Percentiles rank a stretch among this genome's conserved stretches.
Conservation (phyloP, 2,113 vertebrate genomes). For the Smithornis capensis region DNA sequence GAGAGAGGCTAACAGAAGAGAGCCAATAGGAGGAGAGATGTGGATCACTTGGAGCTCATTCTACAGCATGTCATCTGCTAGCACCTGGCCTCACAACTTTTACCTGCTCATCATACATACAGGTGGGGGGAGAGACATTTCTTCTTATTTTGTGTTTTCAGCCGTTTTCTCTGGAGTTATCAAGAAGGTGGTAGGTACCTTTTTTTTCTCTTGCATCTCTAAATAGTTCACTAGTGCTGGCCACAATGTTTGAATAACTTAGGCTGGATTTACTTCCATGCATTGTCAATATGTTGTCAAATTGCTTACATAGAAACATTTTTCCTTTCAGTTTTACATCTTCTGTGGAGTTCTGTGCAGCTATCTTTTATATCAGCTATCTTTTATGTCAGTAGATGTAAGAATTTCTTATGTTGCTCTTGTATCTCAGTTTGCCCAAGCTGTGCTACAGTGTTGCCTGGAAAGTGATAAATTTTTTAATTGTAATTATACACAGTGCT, state of each 20-base stretch:
- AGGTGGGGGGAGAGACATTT: background rate
- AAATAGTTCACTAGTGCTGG: background rate
- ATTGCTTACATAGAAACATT: background rate
- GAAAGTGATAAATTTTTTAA: background rate
- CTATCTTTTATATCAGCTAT: background rate
- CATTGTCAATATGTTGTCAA: background rate
- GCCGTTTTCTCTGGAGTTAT: background rate
- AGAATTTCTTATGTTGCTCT: background rate
- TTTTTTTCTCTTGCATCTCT: background rate
- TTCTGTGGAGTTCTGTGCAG: background rate
- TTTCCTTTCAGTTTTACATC: background rate
- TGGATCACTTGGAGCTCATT: background rate
- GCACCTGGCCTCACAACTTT: rapidly evolving
- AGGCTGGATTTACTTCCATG: background rate
- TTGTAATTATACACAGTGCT: background rate
- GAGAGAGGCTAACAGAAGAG: background rate
- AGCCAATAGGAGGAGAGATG: background rate
- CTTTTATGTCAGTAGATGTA: background rate
- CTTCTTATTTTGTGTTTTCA: background rate
- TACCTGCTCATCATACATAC: background rate
- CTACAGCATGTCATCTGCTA: background rate
- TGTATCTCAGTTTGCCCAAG: background rate
- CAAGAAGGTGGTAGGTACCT: background rate
- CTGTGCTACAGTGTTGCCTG: background rate
- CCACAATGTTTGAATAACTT: background rate